Evolutionary conservation across 2,113 vertebrate species (phyloP).

Genomic region (Raja brachyura): DNA sequence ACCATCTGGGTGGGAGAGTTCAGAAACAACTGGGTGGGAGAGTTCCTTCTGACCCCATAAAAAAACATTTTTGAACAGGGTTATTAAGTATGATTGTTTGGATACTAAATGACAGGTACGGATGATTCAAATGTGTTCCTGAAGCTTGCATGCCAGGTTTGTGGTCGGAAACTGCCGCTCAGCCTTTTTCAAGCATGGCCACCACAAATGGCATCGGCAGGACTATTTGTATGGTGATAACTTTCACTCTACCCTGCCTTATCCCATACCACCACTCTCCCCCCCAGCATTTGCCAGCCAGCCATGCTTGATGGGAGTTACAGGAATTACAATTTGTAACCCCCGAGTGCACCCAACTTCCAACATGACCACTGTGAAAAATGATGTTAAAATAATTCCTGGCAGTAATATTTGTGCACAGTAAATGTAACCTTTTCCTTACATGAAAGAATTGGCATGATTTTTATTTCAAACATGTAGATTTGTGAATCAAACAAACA

Average conservation of each 20-base stretch:
- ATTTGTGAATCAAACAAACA: not conserved
- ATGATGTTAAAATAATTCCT: not conserved
- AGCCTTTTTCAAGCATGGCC: too few species aligned
- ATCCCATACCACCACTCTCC: too few species aligned
- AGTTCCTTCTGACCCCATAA: not conserved
- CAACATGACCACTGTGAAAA: not conserved
- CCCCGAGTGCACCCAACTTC: too few species aligned
- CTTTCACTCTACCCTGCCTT: too few species aligned
- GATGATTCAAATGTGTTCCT: not conserved
- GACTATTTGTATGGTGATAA: not conserved
- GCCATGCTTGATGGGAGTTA: not conserved
- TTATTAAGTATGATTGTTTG: not conserved
- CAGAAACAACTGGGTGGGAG: not conserved
- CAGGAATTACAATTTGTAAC: not conserved
- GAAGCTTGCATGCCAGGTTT: not conserved
- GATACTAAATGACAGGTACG: not conserved
- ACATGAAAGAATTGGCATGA: not conserved
- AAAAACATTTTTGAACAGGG: not conserved
- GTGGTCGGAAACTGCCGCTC: not conserved
- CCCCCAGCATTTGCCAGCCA: not conserved
- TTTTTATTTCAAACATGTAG: not conserved
- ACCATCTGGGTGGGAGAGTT: not conserved
- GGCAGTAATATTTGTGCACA: not conserved
- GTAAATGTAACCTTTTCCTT: not conserved
- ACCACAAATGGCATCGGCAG: too few species aligned